Evolutionary conservation across 2,113 vertebrate species (phyloP).

Genomic region (Carassius carassius): DNA sequence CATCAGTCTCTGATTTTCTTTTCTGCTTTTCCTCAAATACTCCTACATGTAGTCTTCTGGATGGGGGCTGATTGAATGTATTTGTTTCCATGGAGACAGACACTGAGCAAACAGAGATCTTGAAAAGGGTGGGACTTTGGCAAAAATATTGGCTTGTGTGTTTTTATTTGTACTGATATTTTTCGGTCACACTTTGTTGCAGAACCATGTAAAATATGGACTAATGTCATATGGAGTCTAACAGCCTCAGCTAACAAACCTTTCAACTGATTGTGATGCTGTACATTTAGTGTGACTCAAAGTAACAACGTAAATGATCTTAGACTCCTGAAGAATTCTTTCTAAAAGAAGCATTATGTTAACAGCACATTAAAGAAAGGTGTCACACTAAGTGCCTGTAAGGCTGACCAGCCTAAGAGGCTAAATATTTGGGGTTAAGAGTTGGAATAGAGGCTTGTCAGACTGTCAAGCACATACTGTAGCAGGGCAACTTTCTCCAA

Average conservation of each 20-base stretch:
- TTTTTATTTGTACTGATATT: not conserved
- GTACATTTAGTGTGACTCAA: not conserved
- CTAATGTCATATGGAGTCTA: not conserved
- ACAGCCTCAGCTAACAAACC: not conserved
- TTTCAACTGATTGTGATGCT: not conserved
- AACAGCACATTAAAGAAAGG: not conserved
- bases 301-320: not conserved
- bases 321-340: not conserved
- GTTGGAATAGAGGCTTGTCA: not conserved
- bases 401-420: not conserved
- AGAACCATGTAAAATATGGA: constrained; percentile 7
- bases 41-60: constrained; percentile 41
- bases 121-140: constrained; percentile 25
- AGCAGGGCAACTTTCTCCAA: not conserved
- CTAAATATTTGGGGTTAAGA: constrained; percentile 15
- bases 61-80: constrained; percentile 48
- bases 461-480: not conserved
- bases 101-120: constrained; percentile 52
- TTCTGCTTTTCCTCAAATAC: constrained; percentile 34
- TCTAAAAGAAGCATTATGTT: constrained; percentile 26
- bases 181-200: constrained; percentile 27
- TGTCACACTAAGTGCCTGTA: not conserved
- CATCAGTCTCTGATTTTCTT: constrained; percentile 12
- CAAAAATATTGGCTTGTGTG: constrained; percentile 25
- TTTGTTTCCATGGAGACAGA: constrained; percentile 67